These are phyloP conservation scores for Salvator merianae DNA, from an alignment of 2,113 vertebrate species.

Conservation along the genomic window DNA sequence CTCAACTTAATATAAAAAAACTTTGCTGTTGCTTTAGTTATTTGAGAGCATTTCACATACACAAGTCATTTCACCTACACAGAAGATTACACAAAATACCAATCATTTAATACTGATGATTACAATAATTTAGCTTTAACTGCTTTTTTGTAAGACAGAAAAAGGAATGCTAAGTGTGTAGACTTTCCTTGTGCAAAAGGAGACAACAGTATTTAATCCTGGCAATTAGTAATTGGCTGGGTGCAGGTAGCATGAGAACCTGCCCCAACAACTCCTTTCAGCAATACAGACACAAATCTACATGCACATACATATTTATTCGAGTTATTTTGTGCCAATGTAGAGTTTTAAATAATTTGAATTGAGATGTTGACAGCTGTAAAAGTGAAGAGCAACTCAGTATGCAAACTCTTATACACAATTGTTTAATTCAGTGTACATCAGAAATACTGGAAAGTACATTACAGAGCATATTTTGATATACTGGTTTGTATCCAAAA, in stretches of 20 bases:
- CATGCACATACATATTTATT: constrained; percentile 9
- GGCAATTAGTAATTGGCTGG: constrained; percentile 44
- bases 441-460: background rate
- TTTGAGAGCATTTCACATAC: too few species aligned
- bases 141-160: too few species aligned
- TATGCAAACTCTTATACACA: constrained; percentile 23
- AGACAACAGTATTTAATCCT: constrained; percentile 47
- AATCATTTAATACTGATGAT: too few species aligned
- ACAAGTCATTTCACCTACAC: too few species aligned
- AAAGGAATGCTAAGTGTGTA: background rate
- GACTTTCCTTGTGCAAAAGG: constrained; percentile 27
- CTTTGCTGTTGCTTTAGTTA: too few species aligned
- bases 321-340: constrained; percentile 38
- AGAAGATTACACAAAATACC: too few species aligned
- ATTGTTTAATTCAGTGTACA: background rate
- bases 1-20: too few species aligned
- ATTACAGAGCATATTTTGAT: background rate
- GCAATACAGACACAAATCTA: constrained; percentile 13
- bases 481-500: too few species aligned
- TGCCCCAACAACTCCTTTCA: constrained; percentile 55
- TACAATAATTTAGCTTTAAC: too few species aligned
- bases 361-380: background rate
- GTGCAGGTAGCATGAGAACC: constrained; percentile 44
- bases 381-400: constrained; percentile 1
- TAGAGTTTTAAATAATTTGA: background rate